Conservation (phyloP, 1,140 invertebrate genomes). For the Drosophila tristis region DNA sequence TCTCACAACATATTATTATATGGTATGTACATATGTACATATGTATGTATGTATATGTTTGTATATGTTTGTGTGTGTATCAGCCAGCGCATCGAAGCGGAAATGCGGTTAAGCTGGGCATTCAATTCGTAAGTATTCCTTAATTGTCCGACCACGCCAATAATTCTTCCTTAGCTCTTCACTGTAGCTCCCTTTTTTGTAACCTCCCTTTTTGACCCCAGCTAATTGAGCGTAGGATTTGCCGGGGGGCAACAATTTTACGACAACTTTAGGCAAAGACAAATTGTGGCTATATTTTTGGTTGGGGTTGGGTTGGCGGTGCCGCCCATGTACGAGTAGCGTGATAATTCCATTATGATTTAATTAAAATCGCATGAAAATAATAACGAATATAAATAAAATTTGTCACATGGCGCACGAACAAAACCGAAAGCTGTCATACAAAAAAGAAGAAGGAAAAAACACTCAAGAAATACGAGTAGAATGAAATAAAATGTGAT, state of each 20-base stretch:
- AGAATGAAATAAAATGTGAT: conserved; percentile 33
- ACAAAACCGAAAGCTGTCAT: conserved; percentile 42
- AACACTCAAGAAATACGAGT: conserved; percentile 21
- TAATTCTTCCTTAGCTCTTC: neutral
- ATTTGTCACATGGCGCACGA: conserved; percentile 54
- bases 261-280: conserved; percentile 10
- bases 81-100: conserved; percentile 36
- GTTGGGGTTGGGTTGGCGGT: neutral
- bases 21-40: conserved; percentile 16
- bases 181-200: conserved; percentile 1
- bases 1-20: conserved; percentile 1
- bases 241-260: neutral
- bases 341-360: conserved; percentile 48
- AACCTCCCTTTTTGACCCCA: conserved; percentile 55
- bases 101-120: conserved; percentile 57
- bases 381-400: conserved; percentile 61
- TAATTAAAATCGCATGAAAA: conserved; percentile 68
- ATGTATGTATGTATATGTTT: neutral
- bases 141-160: conserved; percentile 69
- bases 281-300: conserved; percentile 13
- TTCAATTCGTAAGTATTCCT: conserved; percentile 45
- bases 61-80: conserved; percentile 6
- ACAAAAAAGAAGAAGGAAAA: conserved; percentile 24
- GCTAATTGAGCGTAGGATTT: conserved; percentile 53
- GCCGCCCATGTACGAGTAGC: conserved; percentile 19